Percentiles rank a stretch among this genome's conserved stretches.
Conservation (phyloP, 2,888 invertebrate species). For the Drosophila parthenogenetica region DNA sequence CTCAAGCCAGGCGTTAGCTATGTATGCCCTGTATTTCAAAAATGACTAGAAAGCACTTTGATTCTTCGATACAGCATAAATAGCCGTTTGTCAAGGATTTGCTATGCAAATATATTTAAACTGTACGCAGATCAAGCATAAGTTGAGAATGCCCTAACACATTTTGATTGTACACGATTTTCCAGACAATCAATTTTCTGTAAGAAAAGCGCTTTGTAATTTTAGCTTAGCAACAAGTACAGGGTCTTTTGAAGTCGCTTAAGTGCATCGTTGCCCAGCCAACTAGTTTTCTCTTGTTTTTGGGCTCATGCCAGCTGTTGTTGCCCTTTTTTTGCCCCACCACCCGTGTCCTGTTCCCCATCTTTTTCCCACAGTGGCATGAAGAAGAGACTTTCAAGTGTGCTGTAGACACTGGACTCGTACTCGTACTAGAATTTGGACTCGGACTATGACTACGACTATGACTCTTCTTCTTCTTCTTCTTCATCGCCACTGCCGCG, state of each 20-base stretch:
- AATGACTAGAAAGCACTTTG: too few relatives aligned
- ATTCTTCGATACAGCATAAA: too few relatives aligned
- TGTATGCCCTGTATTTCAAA: too few relatives aligned
- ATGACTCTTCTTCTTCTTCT: constrained; percentile 15
- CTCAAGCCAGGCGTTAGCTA: constrained; percentile 28
- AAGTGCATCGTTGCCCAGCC: constrained; percentile 28
- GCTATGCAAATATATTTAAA: too few relatives aligned
- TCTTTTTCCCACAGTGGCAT: neutral
- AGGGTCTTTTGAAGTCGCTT: neutral
- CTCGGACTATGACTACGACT: constrained; percentile 16
- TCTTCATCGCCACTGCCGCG: constrained; percentile 29
- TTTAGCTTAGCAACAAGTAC: too few relatives aligned
- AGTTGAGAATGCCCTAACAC: too few relatives aligned
- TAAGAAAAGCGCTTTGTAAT: too few relatives aligned
- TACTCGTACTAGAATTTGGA: constrained; percentile 9
- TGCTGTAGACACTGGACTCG: constrained; percentile 47
- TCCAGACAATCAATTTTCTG: too few relatives aligned
- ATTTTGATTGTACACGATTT: too few relatives aligned
- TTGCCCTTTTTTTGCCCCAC: constrained; percentile 45
- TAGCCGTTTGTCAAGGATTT: too few relatives aligned
- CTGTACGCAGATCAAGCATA: too few relatives aligned
- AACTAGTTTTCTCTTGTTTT: constrained; percentile 47
- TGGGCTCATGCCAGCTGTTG: constrained; percentile 67
- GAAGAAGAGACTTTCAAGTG: constrained; percentile 64
- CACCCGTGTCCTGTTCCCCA: constrained; percentile 29